Conservation (phyloP, 2,888 invertebrate species). For the Cheilosia urbana region DNA sequence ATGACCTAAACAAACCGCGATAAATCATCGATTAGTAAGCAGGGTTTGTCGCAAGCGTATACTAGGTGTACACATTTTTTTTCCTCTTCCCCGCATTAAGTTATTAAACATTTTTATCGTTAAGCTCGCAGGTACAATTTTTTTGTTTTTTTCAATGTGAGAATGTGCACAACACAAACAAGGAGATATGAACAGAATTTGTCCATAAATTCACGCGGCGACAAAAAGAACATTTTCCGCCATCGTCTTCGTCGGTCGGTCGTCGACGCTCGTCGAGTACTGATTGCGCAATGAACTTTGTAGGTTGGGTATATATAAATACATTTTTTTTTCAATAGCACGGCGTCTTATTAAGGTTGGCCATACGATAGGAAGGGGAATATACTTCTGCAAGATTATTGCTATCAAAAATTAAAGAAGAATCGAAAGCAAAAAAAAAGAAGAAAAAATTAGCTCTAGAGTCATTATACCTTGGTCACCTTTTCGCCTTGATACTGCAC, state of each 20-base stretch:
- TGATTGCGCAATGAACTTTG: slow-evolving; percentile 66
- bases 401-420: slow-evolving; percentile 50
- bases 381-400: slow-evolving; percentile 47
- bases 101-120: slow-evolving; percentile 56
- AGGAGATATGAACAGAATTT: slow-evolving; percentile 8
- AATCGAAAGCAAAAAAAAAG: slow-evolving; percentile 30
- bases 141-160: too few relatives aligned
- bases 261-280: slow-evolving; percentile 26
- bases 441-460: slow-evolving; percentile 43
- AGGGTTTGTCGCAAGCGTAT: slow-evolving; percentile 46
- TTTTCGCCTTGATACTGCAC: slow-evolving; percentile 55
- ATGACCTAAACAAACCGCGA: slow-evolving; percentile 64
- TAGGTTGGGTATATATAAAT: slow-evolving; percentile 12
- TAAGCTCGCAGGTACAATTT: slow-evolving; percentile 50
- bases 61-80: slow-evolving; percentile 23
- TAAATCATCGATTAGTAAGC: slow-evolving; percentile 74
- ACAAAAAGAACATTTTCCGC: slow-evolving; percentile 33
- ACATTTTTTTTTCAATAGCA: neutral
- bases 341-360: slow-evolving; percentile 37
- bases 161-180: slow-evolving; percentile 23
- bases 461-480: slow-evolving; percentile 69
- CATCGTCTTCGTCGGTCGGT: slow-evolving; percentile 8
- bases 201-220: slow-evolving; percentile 46
- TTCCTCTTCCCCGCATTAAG: slow-evolving; percentile 31
- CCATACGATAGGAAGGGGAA: neutral